Base-by-base conservation (phyloP, 2,113 vertebrate species). In the Pelvicachromis taeniatus region DNA sequence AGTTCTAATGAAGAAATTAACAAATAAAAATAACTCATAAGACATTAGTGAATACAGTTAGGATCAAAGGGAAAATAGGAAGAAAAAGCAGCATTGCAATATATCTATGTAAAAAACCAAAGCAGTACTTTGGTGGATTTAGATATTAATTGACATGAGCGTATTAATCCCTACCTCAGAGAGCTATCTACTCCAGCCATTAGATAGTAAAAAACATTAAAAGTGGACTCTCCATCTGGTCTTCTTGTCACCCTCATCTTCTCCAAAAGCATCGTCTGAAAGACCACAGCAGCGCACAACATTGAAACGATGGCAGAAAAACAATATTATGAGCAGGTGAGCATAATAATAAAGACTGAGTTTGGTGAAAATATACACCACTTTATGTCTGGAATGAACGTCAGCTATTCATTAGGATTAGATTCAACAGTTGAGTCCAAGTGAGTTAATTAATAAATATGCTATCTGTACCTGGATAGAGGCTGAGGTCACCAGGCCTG, bases 201-300 rank as follows among this genome's bases (percentile, higher is more conserved):
- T 90, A 99, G 92, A 92, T 99, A 99, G 95, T 99, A 99, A 96
- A 99, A 99, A 61, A 99, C 90, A 2, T 98, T 98, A 96, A 99
- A 99, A 2, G 97, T 96, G 31, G 97, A 95, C 89, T 99, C 98
- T 0, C 84, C 95, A 7, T 96, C 94, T 0, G 98, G 98, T 84
- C 96, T 97, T 86, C 95, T 96, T 8, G 96, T 95, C 6, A 99
- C 97, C 0, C 99, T 96, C 65, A 97, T 96, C 90, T 98, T 99
- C 95, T 99, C 99, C 93, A 99, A 93, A 68, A 99, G 95, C 97
- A 99, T 97, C 0, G 98, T 99, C 99, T 99, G 77, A 35, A 84
- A 70, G 48, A 55, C 31, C 70, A 83, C 58, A 82, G 23, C 35
- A 85, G 7, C 54, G 73, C 23, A 83, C 13, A 4, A 73, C 59